These are phyloP conservation scores for Galago senegalensis DNA, from an alignment of 2,797 vertebrate genomes.

Conservation along the genomic window DNA sequence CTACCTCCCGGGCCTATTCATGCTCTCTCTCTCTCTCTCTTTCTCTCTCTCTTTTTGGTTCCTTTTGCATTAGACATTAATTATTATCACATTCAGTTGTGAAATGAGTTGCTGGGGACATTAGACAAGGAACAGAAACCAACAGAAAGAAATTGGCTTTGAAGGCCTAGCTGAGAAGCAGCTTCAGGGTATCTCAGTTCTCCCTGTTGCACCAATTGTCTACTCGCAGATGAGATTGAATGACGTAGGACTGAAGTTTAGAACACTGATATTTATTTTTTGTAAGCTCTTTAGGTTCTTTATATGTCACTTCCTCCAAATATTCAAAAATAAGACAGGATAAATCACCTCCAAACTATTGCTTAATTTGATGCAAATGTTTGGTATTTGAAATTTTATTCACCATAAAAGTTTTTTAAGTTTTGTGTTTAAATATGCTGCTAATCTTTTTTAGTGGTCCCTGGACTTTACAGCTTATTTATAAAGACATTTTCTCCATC, in stretches of 20 bases:
- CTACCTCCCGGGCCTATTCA: not conserved
- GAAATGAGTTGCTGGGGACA: not conserved
- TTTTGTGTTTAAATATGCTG: slow-evolving; percentile 22
- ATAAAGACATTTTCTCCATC: not conserved
- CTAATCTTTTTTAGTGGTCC: not conserved
- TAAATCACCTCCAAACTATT: not conserved
- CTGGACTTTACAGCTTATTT: not conserved
- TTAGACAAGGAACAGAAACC: not conserved
- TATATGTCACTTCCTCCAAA: not conserved
- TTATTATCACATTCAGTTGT: not conserved
- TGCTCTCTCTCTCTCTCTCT: not conserved
- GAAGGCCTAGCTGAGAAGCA: not conserved
- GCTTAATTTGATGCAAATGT: slow-evolving; percentile 3
- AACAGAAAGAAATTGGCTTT: not conserved
- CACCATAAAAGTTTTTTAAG: not conserved
- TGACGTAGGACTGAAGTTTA: not conserved
- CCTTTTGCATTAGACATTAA: not conserved
- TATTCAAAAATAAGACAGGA: not conserved
- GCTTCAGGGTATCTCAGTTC: not conserved
- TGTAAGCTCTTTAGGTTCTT: not conserved
- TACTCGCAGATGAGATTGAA: not conserved
- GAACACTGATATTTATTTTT: not conserved
- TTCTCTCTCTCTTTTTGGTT: not conserved
- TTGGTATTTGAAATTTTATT: not conserved
- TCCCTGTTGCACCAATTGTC: not conserved